Conservation (phyloP, 2,888 invertebrate species). For the Acleris sparsana region DNA sequence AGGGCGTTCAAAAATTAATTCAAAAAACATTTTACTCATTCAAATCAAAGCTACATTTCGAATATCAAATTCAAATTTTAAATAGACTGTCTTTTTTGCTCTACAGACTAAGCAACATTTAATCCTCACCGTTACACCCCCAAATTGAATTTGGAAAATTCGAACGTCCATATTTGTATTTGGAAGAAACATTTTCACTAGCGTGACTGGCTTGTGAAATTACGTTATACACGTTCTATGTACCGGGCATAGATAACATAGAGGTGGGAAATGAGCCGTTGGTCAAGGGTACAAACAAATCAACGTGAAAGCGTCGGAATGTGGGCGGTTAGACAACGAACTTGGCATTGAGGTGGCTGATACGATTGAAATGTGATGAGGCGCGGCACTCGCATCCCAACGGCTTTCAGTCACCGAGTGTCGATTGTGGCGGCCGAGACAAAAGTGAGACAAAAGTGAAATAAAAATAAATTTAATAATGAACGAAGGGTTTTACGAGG, state of each 20-base stretch:
- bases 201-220: conserved; percentile 15
- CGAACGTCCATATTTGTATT: conserved; percentile 21
- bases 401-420: conserved; percentile 10
- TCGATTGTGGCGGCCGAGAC: conserved; percentile 20
- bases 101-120: conserved; percentile 2
- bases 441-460: neutral
- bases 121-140: conserved; percentile 8
- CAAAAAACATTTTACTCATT: conserved; percentile 23
- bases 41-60: conserved; percentile 8
- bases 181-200: conserved; percentile 13
- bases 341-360: conserved; percentile 69
- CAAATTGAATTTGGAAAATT: conserved; percentile 27
- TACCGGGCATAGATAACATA: conserved; percentile 6
- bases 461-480: neutral
- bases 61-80: conserved; percentile 9
- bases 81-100: neutral
- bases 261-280: conserved; percentile 17
- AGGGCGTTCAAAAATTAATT: conserved; percentile 13
- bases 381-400: conserved; percentile 34
- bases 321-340: conserved; percentile 51
- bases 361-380: conserved; percentile 68
- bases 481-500: too few species aligned
- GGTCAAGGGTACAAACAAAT: conserved; percentile 66
- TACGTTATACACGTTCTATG: conserved; percentile 14
- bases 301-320: conserved; percentile 60